Base-by-base conservation (phyloP, 2,888 invertebrate genomes). In the Aphodius granarius region DNA sequence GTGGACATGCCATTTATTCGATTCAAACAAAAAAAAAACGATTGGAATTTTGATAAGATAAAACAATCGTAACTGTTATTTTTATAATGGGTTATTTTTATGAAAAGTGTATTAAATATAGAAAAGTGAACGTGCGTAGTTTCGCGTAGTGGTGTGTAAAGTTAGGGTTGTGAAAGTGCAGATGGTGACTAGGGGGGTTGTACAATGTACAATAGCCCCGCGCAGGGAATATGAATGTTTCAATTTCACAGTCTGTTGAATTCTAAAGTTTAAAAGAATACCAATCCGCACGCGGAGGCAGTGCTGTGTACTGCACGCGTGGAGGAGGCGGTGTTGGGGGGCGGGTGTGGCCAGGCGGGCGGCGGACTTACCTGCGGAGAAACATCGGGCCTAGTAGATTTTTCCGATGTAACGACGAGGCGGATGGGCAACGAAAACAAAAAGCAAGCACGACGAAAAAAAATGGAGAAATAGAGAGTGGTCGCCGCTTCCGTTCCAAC, bases 171-270 rank as follows among this genome's bases (percentile, higher is more conserved):
- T 74, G 75, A 77, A 76, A 75, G 76, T 78, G 78, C 78, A 79
- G 79, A 78, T 79, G 78, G 79, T 73, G 75, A 73, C 70, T 77
- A 66, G 65, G 43, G 43, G 13, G 43, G 43, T 6, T 1, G n/a
- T n/a, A n/a, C n/a, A n/a, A n/a, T 17, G 74, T 66, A 74, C 73
- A 72, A 72, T 75, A 72, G 66, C 75, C 73, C 74, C 66, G 63
- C 68, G 76, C 71, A 73, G 78, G 78, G 79, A 79, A 80, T 80
- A 80, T 80, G 79, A 80, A 80, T 80, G 79, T 80, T 80, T 80
- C 80, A 80, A 80, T 80, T 80, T 80, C 80, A 80, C 79, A 80
- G 78, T 79, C 79, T 78, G 80, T 79, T 78, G 80, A 73, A 77
- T 76, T 70, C 76, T 74, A 74, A 75, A 78, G 77, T 78, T 77